Evolutionary conservation across 2,113 vertebrate species (phyloP).

Genomic region (Pelodiscus sinensis): DNA sequence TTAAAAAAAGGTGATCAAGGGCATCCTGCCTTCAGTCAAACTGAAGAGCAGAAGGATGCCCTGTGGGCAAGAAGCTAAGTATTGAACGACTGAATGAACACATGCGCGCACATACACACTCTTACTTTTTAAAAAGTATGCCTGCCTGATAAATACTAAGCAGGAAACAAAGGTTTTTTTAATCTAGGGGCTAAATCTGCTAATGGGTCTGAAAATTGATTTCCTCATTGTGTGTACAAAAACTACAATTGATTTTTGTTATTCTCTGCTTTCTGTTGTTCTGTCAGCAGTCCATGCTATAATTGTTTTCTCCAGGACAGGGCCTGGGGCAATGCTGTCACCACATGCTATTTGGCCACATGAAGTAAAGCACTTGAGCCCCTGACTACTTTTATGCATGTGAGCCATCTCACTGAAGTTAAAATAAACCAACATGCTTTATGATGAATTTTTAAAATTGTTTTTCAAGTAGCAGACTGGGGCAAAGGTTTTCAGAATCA

Average conservation of each 20-base stretch:
- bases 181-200: conserved; percentile 11
- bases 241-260: neutral
- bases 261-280: neutral
- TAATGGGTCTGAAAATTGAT: conserved; percentile 1
- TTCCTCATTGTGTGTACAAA: neutral
- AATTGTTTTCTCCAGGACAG: neutral
- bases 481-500: neutral
- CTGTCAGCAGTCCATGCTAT: neutral
- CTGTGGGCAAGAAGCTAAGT: neutral
- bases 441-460: neutral
- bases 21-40: neutral
- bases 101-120: too few relatives aligned
- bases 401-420: neutral
- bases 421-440: neutral
- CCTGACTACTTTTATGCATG: neutral
- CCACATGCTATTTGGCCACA: neutral
- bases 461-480: neutral
- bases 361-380: neutral
- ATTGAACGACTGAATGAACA: neutral
- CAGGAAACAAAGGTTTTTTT: neutral
- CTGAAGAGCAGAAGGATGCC: neutral
- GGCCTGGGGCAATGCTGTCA: rapidly evolving
- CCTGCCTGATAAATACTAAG: conserved; percentile 12
- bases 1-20: neutral
- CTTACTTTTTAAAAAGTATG: neutral